Conservation (phyloP, 2,113 vertebrate species). For the Triplophysa rosa region DNA sequence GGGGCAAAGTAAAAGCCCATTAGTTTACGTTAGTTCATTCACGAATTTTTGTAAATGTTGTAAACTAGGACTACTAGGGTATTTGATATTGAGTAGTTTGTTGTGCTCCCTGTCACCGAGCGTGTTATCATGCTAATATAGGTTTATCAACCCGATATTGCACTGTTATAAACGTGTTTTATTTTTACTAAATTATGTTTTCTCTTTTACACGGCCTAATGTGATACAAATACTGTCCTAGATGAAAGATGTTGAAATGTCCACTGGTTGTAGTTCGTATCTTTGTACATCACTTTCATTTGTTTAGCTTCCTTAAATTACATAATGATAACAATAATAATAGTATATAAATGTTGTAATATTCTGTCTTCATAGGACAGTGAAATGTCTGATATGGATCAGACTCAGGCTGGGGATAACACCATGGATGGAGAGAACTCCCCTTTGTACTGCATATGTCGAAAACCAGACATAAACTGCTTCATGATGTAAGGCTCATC, state of each 20-base stretch:
- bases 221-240: neutral
- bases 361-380: conserved; percentile 72
- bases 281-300: neutral
- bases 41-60: neutral
- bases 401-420: conserved; percentile 64
- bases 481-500: conserved; percentile 86
- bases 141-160: neutral
- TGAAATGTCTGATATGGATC: conserved; percentile 80
- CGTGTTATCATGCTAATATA: conserved; percentile 1
- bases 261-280: neutral
- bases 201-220: neutral
- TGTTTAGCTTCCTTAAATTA: neutral
- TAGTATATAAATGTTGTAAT: neutral
- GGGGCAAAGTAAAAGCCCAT: neutral
- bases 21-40: neutral
- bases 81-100: neutral
- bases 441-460: conserved; percentile 86
- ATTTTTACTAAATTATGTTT: neutral
- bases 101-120: too few species aligned
- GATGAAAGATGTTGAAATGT: neutral
- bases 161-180: neutral
- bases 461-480: conserved; percentile 89
- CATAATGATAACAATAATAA: neutral
- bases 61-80: neutral
- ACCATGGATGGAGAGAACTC: conserved; percentile 81